These are phyloP conservation scores for Xenops minutus DNA, from an alignment of 2,797 vertebrate species.

Conservation along the genomic window DNA sequence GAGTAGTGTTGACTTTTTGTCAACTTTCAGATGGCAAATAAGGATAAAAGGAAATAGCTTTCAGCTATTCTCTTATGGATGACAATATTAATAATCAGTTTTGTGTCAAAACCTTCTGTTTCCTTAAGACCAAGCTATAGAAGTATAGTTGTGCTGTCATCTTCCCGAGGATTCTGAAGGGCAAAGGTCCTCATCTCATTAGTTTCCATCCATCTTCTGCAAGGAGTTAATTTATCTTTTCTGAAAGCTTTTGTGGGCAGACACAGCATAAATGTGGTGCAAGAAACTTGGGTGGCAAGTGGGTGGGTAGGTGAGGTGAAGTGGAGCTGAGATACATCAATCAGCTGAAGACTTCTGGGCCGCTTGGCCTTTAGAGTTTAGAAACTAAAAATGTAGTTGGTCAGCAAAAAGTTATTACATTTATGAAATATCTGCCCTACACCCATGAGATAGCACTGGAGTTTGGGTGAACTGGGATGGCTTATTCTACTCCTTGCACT, in stretches of 20 bases:
- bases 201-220: background rate
- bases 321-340: background rate
- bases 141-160: background rate
- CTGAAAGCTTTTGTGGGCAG: background rate
- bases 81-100: background rate
- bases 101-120: background rate
- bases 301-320: background rate
- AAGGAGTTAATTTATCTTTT: background rate
- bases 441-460: background rate
- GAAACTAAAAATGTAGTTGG: background rate
- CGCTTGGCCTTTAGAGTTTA: background rate
- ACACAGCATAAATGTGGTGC: background rate
- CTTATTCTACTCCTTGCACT: background rate
- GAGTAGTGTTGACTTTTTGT: background rate
- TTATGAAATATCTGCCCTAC: background rate
- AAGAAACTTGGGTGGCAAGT: background rate
- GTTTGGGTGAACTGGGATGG: background rate
- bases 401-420: background rate
- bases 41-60: background rate
- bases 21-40: background rate
- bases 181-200: background rate
- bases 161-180: background rate
- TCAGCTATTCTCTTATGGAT: background rate
- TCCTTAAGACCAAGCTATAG: background rate
- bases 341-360: background rate